Percentiles rank a stretch among this genome's conserved stretches.
phyloP scores from a whole-genome alignment of 2,888 invertebrate genomes.

The Lissocephala sabroskyi region DNA sequence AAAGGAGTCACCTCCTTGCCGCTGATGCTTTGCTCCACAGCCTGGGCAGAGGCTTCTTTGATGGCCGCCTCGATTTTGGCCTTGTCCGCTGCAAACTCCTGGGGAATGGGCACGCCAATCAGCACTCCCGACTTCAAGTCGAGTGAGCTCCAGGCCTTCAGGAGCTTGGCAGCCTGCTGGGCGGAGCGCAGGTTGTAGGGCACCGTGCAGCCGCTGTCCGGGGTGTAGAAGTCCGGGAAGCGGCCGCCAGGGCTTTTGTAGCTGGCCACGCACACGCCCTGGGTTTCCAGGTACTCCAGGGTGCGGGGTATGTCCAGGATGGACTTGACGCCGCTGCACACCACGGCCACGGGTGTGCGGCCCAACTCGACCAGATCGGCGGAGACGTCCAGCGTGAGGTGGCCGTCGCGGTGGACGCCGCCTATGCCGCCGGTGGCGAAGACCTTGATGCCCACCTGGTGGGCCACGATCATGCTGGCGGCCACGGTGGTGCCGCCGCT shows the following conservation, averaged over 20 bases:
- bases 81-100: constrained; percentile 75
- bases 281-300: constrained; percentile 95
- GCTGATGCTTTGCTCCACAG: constrained; percentile 75
- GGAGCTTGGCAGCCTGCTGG: constrained; percentile 81
- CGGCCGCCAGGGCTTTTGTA: constrained; percentile 78
- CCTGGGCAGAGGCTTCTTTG: constrained; percentile 78
- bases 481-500: constrained; percentile 97
- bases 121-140: constrained; percentile 82
- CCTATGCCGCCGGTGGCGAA: constrained; percentile 94
- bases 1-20: constrained; percentile 97
- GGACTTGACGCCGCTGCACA: constrained; percentile 97
- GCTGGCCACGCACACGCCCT: constrained; percentile 91
- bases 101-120: constrained; percentile 92
- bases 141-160: constrained; percentile 75
- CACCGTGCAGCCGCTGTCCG: constrained; percentile 80
- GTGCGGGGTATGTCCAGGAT: constrained; percentile 96
- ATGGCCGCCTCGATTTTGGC: constrained; percentile 81
- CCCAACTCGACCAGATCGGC: constrained; percentile 95
- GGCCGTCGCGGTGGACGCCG: constrained; percentile 94
- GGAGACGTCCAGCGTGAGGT: constrained; percentile 91
- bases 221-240: constrained; percentile 96
- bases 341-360: constrained; percentile 87
- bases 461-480: constrained; percentile 90
- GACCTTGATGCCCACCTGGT: constrained; percentile 85
- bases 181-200: constrained; percentile 80